Base-by-base conservation (phyloP, 2,113 vertebrate species). In the Tringa solitaria region DNA sequence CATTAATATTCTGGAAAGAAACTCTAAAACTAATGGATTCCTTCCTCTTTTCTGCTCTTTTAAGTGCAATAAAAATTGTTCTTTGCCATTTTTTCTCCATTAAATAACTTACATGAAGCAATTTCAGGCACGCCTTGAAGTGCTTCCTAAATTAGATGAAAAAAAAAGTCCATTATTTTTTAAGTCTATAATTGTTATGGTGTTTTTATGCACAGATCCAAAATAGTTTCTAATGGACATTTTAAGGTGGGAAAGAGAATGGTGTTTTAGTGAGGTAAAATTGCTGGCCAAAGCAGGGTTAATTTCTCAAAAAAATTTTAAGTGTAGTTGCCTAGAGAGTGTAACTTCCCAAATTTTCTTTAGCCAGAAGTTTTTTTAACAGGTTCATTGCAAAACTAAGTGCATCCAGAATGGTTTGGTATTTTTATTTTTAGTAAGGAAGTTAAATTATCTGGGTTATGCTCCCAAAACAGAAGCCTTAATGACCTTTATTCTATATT, bases 401-500 rank as follows among this genome's bases (percentile, higher is more conserved):
- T 6, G 14, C 78, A 70, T 81, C 68, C 82, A 95, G 84, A 94
- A 76, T 14, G 15, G 24, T 89, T 77, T 75, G 70, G 19, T 33
- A 59, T 84, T 95, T 95, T 89, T 74, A 59, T 79, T 97, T 93
- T 95, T 97, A 95, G 97, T 87, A 96, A 90, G 82, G 94, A 96
- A 96, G 97, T 97, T 94, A 96, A 96, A 98, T 97, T 97, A 97
- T 97, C 95, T 96, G 69, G 85, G 95, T 95, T 97, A 93, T 95
- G 97, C 93, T 97, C 94, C 97, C 96, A 90, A 90, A 97, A 90
- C 95, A 98, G 98, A 98, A 98, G 98, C 98, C 98, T 97, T 98
- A 96, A 97, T 98, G 98, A 98, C 98, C 98, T 96, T 88, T 96
- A 97, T 95, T 98, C 93, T 96, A 94, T 90, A 87, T 84, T 97